Base-by-base conservation (phyloP, 1,140 invertebrate genomes). In the Drosophila quadrilineata region DNA sequence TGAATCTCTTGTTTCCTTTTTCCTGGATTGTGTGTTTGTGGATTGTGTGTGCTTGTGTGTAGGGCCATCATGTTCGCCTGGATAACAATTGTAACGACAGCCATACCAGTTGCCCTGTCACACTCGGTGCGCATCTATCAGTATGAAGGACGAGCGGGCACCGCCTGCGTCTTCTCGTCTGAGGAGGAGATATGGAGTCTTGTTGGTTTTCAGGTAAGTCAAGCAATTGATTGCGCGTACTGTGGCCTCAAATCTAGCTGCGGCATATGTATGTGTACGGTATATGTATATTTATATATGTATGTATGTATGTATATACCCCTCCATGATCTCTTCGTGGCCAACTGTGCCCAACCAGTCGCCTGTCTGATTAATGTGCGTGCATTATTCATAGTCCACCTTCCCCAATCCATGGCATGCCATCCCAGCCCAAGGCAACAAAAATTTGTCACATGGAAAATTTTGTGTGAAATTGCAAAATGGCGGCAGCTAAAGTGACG, bases 51-150 rank as follows among this genome's bases (percentile, higher is more conserved):
- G n/a, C n/a, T n/a, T n/a, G 2, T n/a, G 3, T 26, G 12, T 21
- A 93, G 31, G 29, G 96, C 96, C 17, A 96, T 97, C 62, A 91
- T 92, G 14, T 91, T 95, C 62, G 93, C 94, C 12, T 98, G 97
- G 97, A 91, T 94, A 6, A 91, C 97, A 21, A 95, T 98, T 19
- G 89, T 96, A 4, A 92, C 93, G 17, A 93, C 92, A 14, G 95
- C 94, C 3, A 92, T 94, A 14, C 96, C 96, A 3, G 93, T 95
- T 0, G 92, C 95, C 10, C 89, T 96, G 22, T 94, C 95, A 58
- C 96, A 96, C 84, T 95, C 95, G n/a, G 93, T 95, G 79, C 91
- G 94, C 45, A 92, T 91, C 48, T 94, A 94, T 75, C 91, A 90
- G 38, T 93, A 93, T 68, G 91, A 91, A 57, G 90, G 92, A 43